Evolutionary conservation across 2,113 vertebrate species (phyloP).

Genomic region (Cinclus mexicanus): DNA sequence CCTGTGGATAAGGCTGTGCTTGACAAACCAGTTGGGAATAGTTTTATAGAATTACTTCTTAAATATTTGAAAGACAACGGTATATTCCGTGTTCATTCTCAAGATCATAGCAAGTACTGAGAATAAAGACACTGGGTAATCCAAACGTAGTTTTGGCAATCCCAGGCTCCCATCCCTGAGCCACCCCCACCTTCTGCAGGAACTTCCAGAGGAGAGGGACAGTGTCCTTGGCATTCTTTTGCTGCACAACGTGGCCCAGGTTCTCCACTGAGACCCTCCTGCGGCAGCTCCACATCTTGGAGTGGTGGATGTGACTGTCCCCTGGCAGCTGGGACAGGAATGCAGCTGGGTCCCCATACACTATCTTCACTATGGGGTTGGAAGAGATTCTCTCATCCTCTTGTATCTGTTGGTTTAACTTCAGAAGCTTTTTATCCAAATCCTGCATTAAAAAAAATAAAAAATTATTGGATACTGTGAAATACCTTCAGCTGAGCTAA

Average conservation of each 20-base stretch:
- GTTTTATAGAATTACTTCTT: not conserved
- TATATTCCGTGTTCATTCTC: not conserved
- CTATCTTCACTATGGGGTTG: conserved; percentile 82
- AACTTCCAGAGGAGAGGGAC: conserved; percentile 89
- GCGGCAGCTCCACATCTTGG: conserved; percentile 87
- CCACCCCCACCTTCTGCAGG: conserved; percentile 81
- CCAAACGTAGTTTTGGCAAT: not conserved
- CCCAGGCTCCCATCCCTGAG: not conserved
- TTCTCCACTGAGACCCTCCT: conserved; percentile 81
- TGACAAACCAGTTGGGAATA: not conserved
- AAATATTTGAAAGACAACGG: not conserved
- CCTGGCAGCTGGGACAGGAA: conserved; percentile 79
- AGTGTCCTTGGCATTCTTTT: conserved; percentile 78
- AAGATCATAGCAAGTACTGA: too few species aligned
- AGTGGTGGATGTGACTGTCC: conserved; percentile 77
- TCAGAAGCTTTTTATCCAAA: conserved; percentile 79
- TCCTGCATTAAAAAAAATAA: conserved; percentile 55
- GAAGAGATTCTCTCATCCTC: conserved; percentile 82
- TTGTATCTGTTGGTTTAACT: conserved; percentile 77
- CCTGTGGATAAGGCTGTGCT: not conserved
- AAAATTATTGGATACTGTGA: not conserved
- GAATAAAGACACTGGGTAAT: not conserved
- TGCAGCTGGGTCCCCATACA: conserved; percentile 80
- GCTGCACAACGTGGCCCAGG: conserved; percentile 84
- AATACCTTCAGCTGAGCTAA: not conserved